A percentile compares a stretch with the other conserved stretches of the same genome.
These are phyloP conservation scores for Panagrolaimus sp. DNA, from an alignment of 1,140 invertebrate genomes.

Conservation along the genomic window DNA sequence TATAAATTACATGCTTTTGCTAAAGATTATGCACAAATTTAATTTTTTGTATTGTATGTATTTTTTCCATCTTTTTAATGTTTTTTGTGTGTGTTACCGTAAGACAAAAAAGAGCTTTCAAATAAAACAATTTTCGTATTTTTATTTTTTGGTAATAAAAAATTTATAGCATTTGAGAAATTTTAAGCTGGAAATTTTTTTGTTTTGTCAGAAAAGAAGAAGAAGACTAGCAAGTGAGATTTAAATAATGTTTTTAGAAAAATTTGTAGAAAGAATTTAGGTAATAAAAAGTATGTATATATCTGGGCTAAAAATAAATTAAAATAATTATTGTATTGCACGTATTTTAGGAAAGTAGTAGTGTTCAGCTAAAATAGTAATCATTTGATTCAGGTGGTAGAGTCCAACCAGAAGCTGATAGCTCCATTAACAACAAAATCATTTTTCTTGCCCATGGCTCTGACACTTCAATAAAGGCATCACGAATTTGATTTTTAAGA, in stretches of 20 bases:
- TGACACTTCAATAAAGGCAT: conserved; percentile 45
- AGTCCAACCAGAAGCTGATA: conserved; percentile 44
- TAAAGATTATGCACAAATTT: background rate
- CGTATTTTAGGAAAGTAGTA: background rate
- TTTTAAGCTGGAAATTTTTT: background rate
- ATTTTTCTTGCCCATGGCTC: conserved; percentile 57
- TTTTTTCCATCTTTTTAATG: background rate
- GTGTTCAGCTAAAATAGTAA: conserved; percentile 49
- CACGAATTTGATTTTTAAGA: conserved; percentile 46
- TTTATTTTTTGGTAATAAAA: background rate
- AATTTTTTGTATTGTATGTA: too few relatives aligned
- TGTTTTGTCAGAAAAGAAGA: too few relatives aligned
- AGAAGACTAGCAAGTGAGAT: too few relatives aligned
- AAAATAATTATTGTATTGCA: conserved; percentile 55
- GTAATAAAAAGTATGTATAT: too few relatives aligned
- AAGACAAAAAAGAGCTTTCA: background rate
- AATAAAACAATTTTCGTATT: background rate
- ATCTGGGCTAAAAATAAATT: conserved; percentile 26
- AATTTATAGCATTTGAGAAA: conserved; percentile 13
- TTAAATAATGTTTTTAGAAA: too few relatives aligned
- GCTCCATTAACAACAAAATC: conserved; percentile 51
- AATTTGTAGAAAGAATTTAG: too few relatives aligned
- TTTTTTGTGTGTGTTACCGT: background rate
- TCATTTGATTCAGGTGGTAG: conserved; percentile 53
- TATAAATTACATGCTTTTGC: conserved; percentile 20